These are phyloP conservation scores for Cochlearius cochlearius DNA, from an alignment of 2,113 vertebrate genomes.

Conservation along the genomic window DNA sequence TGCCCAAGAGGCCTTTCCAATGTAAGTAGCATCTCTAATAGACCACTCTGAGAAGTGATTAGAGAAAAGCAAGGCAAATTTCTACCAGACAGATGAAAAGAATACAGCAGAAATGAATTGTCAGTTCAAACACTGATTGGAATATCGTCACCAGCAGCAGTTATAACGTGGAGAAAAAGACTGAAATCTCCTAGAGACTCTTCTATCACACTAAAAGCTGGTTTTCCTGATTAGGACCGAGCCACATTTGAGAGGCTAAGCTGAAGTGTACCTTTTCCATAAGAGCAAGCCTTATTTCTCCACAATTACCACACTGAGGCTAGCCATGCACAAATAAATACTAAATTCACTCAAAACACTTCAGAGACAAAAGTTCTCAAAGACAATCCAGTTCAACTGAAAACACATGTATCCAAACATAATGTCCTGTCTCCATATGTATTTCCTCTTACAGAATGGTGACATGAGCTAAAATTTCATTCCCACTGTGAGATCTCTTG, in stretches of 20 bases:
- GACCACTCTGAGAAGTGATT: background rate
- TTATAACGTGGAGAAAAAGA: background rate
- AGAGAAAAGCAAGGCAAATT: background rate
- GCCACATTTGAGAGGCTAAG: background rate
- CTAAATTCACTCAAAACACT: background rate
- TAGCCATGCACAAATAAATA: background rate
- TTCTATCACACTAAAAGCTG: background rate
- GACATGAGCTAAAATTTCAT: conserved; percentile 62
- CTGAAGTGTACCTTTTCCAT: background rate
- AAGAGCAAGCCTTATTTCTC: background rate
- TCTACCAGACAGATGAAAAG: background rate
- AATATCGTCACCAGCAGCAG: background rate
- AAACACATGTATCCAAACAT: conserved; percentile 13
- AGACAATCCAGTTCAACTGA: background rate
- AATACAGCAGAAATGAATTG: background rate
- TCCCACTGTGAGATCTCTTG: conserved; percentile 48
- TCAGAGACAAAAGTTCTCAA: background rate
- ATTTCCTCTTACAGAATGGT: conserved; percentile 49
- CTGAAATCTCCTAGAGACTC: background rate
- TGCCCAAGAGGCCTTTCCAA: background rate
- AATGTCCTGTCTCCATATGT: background rate
- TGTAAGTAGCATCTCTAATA: background rate
- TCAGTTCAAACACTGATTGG: background rate
- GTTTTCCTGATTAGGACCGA: background rate
- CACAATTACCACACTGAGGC: background rate